A percentile compares a stretch with the other conserved stretches of the same genome.
Conservation (phyloP, 1,140 invertebrate species). For the Thereuonema tuberculata region DNA sequence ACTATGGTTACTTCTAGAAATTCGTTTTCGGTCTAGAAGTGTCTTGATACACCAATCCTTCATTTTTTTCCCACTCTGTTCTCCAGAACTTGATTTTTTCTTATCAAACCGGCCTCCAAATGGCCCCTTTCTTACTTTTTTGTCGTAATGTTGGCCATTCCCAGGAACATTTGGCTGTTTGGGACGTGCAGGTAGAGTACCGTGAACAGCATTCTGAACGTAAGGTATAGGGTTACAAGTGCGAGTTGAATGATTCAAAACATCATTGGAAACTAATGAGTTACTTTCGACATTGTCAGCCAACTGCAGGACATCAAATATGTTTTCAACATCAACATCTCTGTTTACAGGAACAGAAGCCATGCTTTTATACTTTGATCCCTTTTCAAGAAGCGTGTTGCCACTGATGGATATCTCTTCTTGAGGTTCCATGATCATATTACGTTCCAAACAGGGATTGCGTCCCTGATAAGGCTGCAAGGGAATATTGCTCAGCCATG, state of each 20-base stretch:
- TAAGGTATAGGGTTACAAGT: slow-evolving; percentile 50
- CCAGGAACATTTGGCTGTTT: slow-evolving; percentile 41
- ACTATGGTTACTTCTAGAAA: background rate
- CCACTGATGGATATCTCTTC: slow-evolving; percentile 43
- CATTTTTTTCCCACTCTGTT: background rate
- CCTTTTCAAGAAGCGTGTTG: slow-evolving; percentile 47
- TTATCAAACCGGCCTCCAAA: slow-evolving; percentile 20
- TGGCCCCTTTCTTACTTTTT: slow-evolving; percentile 24
- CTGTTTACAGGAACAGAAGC: slow-evolving; percentile 37
- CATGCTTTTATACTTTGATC: slow-evolving; percentile 39
- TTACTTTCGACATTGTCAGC: slow-evolving; percentile 24
- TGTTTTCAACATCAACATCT: slow-evolving; percentile 38
- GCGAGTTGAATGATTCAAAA: slow-evolving; percentile 24
- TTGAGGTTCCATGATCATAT: slow-evolving; percentile 42
- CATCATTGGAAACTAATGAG: slow-evolving; percentile 30
- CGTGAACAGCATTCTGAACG: slow-evolving; percentile 56
- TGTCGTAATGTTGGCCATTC: slow-evolving; percentile 26
- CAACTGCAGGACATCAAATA: slow-evolving; percentile 25
- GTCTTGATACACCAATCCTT: slow-evolving; percentile 6
- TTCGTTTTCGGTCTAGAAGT: background rate
- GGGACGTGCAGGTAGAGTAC: slow-evolving; percentile 24
- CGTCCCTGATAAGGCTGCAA: slow-evolving; percentile 71
- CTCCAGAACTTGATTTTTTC: background rate
- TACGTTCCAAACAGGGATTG: slow-evolving; percentile 77
- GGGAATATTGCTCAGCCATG: slow-evolving; percentile 25